Evolutionary conservation across 1,140 invertebrate genomes (phyloP), one percentile per base, ranked within the genome.

Genomic region (Orius insidiosus): DNA sequence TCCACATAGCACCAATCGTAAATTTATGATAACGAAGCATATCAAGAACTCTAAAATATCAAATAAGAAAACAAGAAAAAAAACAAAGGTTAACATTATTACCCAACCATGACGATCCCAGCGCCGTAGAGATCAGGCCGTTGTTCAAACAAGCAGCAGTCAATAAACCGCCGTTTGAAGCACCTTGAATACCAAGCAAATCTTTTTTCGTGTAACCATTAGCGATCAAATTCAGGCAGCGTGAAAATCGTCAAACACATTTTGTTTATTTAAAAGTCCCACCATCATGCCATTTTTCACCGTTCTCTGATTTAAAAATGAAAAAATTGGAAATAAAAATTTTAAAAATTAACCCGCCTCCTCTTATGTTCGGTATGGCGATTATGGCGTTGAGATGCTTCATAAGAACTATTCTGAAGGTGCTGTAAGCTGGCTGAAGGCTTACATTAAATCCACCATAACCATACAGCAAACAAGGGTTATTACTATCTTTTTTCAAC

Each of bases 381-480:
- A 88, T 70, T 39, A 96, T 68, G 3, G 90, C 90, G 61, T 80
- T 71, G 47, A 96, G 80, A 60, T 92, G 76, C 55, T 94, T 78
- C 56, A 98, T 78, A 60, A 95, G 95, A 48, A 93, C 72, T 19
- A 95, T 63, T 48, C 85, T 68, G 3, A 77, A 76, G 5, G 89
- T 72, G 54, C 79, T 83, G 58, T 89, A 90, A 11, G 71, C 74
- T 5, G 95, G 93, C 57, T 80, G 78, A 48, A 96, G 68, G 55
- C 82, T 85, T 46, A 95, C 78, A 67, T 94, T 95, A n/a, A n/a
- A 98, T 0, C 94, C 94, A 35, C 94, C 95, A 66, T 98, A 99
- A 13, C 92, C 94, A 64, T 98, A 97, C 11, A 98, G 63, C 9
- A 96, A 65, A 48, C 77, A 81, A 16, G 79, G 85, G 61, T 74